These are phyloP conservation scores for Phania funesta DNA, from an alignment of 2,888 invertebrate species.

Conservation along the genomic window DNA sequence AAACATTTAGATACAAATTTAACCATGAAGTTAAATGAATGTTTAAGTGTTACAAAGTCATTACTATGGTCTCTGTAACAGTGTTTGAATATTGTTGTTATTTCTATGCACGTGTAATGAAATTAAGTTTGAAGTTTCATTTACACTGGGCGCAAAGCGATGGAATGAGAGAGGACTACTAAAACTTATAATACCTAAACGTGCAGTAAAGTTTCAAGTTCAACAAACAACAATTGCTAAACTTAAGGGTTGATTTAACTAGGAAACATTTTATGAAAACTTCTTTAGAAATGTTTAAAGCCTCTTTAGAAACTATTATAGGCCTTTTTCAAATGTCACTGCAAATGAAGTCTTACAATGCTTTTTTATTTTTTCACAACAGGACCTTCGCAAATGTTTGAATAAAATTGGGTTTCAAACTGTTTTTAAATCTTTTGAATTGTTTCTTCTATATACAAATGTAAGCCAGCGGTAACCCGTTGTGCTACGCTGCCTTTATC, in stretches of 20 bases:
- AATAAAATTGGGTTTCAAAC: neutral
- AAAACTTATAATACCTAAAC: constrained; percentile 34
- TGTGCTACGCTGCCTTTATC: too few species aligned
- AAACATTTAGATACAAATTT: constrained; percentile 29
- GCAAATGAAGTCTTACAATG: constrained; percentile 35
- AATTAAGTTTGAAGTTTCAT: constrained; percentile 44
- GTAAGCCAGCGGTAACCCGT: too few species aligned
- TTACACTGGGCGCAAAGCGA: neutral
- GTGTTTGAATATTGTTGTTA: constrained; percentile 14
- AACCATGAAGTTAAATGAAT: constrained; percentile 50
- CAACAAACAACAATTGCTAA: constrained; percentile 30
- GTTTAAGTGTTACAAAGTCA: constrained; percentile 65
- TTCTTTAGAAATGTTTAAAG: too few species aligned
- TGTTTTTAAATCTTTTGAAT: neutral
- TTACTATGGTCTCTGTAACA: constrained; percentile 52
- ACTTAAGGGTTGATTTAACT: constrained; percentile 51
- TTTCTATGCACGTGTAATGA: constrained; percentile 46
- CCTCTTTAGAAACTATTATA: constrained; percentile 6
- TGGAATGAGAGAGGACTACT: neutral
- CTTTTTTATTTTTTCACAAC: neutral
- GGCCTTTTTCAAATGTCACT: neutral
- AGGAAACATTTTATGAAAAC: constrained; percentile 29
- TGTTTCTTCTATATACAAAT: too few species aligned
- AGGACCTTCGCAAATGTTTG: neutral
- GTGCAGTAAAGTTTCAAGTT: constrained; percentile 49